Conservation (phyloP, 2,113 vertebrate species). For the Muntiacus muntjak region DNA sequence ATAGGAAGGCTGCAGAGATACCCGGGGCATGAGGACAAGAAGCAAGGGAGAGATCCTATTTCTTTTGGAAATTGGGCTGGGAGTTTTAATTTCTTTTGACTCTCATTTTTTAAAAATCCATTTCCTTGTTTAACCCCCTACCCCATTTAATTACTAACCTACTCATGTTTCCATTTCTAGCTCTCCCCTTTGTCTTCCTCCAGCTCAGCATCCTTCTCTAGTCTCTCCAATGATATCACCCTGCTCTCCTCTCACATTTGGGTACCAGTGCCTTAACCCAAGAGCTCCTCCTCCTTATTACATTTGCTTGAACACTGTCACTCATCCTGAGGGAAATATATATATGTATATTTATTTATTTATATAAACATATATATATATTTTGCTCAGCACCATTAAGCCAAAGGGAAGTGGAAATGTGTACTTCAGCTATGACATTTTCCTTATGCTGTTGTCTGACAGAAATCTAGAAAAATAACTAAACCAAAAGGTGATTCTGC, state of each 20-base stretch:
- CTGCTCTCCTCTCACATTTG: background rate
- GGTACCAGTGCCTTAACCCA: rapidly evolving
- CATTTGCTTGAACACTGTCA: background rate
- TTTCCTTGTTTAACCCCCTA: conserved; percentile 61
- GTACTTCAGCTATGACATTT: conserved; percentile 58
- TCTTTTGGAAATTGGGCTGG: conserved; percentile 68
- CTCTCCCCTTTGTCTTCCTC: background rate
- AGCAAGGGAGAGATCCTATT: conserved; percentile 60
- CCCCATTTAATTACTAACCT: conserved; percentile 48
- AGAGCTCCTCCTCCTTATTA: background rate
- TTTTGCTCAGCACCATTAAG: background rate
- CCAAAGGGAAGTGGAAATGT: conserved; percentile 33
- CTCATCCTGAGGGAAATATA: background rate
- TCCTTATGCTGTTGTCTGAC: conserved; percentile 44
- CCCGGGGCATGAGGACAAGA: conserved; percentile 31
- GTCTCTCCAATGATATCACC: background rate
- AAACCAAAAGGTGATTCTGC: conserved; percentile 47
- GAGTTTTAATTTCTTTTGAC: conserved; percentile 66
- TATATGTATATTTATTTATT: background rate
- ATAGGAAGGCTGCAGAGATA: background rate
- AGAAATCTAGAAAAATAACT: conserved; percentile 57
- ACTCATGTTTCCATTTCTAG: background rate
- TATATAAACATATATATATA: background rate
- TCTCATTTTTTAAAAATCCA: conserved; percentile 38
- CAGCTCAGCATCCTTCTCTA: background rate